Evolutionary conservation across 1,140 invertebrate genomes (phyloP).

Genomic region (Drosophila subobscura): DNA sequence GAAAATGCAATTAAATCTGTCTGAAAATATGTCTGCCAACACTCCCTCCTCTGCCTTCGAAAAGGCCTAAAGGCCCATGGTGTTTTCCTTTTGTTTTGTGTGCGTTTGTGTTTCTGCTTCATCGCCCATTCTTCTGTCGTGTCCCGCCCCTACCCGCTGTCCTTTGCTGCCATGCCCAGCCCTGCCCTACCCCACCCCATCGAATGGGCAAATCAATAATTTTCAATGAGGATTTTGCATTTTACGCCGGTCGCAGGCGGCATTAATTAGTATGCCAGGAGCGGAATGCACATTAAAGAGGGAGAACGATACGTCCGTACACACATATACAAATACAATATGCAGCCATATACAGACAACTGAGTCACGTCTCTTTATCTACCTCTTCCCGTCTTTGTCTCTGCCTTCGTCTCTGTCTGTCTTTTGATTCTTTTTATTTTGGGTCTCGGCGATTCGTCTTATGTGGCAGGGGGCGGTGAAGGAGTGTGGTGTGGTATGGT

Average conservation of each 20-base stretch:
- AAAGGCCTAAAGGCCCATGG: too few relatives aligned
- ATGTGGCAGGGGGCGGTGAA: constrained; percentile 25
- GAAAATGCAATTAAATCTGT: too few relatives aligned
- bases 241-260: constrained; percentile 4
- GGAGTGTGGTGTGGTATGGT: too few relatives aligned
- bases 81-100: constrained; percentile 3
- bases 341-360: constrained; percentile 3
- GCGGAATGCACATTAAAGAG: constrained; percentile 21
- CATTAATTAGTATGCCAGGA: constrained; percentile 61
- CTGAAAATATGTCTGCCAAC: too few relatives aligned
- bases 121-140: constrained; percentile 28
- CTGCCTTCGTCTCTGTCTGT: constrained; percentile 38
- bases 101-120: constrained; percentile 55
- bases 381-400: constrained; percentile 20
- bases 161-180: not conserved
- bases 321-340: too few relatives aligned
- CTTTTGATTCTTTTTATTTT: constrained; percentile 15
- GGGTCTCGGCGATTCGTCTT: constrained; percentile 12
- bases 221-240: constrained; percentile 73
- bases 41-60: too few relatives aligned
- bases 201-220: constrained; percentile 72
- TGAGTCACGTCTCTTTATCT: constrained; percentile 44
- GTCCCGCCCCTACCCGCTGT: not conserved
- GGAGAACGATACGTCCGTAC: not conserved
- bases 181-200: constrained; percentile 33